Conservation (phyloP, 2,888 invertebrate species). For the Opisthograptis luteolata region DNA sequence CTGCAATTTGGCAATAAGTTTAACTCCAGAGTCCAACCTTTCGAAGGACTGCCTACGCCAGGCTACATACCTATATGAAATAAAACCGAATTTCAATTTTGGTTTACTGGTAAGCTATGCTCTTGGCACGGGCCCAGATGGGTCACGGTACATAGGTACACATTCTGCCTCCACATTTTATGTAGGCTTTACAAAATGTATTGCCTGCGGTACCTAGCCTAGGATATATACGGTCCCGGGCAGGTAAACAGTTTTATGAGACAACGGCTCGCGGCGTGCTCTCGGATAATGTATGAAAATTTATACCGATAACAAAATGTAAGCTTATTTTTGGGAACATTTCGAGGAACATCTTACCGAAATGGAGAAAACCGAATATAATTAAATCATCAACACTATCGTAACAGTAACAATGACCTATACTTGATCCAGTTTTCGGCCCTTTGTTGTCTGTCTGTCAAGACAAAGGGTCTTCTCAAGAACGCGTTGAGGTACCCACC, state of each 20-base stretch:
- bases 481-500: too few relatives aligned
- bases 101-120: conserved; percentile 6
- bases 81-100: conserved; percentile 13
- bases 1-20: neutral
- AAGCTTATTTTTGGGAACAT: too few relatives aligned
- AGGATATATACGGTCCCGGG: neutral
- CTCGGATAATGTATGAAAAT: conserved; percentile 13
- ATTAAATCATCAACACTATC: too few relatives aligned
- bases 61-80: neutral
- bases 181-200: conserved; percentile 11
- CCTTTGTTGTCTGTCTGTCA: too few relatives aligned
- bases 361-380: too few relatives aligned
- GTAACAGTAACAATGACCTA: too few relatives aligned
- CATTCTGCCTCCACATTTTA: conserved; percentile 9
- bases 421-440: too few relatives aligned
- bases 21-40: neutral
- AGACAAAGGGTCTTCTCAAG: too few relatives aligned
- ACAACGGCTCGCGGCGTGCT: too few relatives aligned
- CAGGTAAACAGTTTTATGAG: conserved; percentile 19
- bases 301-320: neutral
- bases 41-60: neutral
- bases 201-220: neutral
- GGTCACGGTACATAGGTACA: conserved; percentile 12
- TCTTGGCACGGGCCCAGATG: conserved; percentile 23
- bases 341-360: too few relatives aligned